Base-by-base conservation (phyloP, 2,888 invertebrate genomes). In the Camponotus fellah region DNA sequence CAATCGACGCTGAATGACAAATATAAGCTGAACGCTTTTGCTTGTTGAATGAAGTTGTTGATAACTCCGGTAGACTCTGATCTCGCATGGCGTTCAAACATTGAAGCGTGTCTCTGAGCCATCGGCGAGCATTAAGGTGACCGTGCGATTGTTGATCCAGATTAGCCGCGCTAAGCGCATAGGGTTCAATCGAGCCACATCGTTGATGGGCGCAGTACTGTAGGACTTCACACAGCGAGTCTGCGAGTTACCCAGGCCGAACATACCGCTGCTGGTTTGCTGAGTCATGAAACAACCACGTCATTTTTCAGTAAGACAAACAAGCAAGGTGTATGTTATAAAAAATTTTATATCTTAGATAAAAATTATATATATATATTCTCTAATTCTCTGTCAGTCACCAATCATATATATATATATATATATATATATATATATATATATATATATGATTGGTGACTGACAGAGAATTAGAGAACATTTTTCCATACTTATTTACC, bases 211-310 rank as follows among this genome's bases (percentile, higher is more conserved):
- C 6, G 98, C 98, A 0, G 99, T 98, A 89, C 98, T 99, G 95
- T 98, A 99, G 72, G 99, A 98, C 94, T 99, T 99, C 62, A 99
- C 97, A 95, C 99, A 99, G 84, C 98, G 97, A 0, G 99, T 99
- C 95, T 99, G 99, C 6, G 99, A 98, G 89, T 99, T 98, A 21
- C 99, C 99, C 92, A 99, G 96, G 0, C 99, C 99, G 95, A 99
- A 99, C 97, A 99, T 98, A 76, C 98, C 98, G 21, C 96, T 96
- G n/a, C 96, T 96, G 17, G 96, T 96, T 96, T 97, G 96, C 93
- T 96, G 90, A 75, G 40, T 82, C 17, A 6, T 21, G 0, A 64
- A 75, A 58, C 9, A 56, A 21, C 8, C 10, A 14, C 5, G 0
- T 46, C 2, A 26, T 65, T 82, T 46, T 75, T 9, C 17, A 49